Evolutionary conservation across 2,113 vertebrate species (phyloP).

Genomic region (Pomatorhinus ruficollis): DNA sequence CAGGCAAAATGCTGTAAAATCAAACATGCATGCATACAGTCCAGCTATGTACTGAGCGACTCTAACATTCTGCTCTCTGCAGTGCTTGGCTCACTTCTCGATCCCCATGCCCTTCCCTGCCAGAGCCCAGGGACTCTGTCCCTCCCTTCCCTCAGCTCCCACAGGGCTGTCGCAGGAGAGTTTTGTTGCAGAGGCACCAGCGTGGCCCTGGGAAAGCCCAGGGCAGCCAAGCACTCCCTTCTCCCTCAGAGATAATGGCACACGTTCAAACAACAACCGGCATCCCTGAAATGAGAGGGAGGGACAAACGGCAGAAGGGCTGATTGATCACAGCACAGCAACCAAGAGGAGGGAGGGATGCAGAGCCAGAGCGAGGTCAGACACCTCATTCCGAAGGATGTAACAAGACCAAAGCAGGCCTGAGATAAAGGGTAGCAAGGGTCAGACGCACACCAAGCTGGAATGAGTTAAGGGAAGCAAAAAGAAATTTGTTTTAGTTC

Average conservation of each 20-base stretch:
- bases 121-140: background rate
- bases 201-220: background rate
- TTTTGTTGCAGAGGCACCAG: background rate
- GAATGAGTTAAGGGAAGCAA: background rate
- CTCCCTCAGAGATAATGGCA: background rate
- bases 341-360: background rate
- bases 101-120: background rate
- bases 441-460: background rate
- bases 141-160: background rate
- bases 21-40: background rate
- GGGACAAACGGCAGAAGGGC: conserved; percentile 15
- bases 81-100: background rate
- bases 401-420: background rate
- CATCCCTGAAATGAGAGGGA: background rate
- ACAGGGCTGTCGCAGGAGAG: background rate
- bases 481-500: background rate
- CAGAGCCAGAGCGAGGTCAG: background rate
- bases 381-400: background rate
- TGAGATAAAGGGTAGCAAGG: background rate
- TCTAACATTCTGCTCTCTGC: background rate
- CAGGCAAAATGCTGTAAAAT: background rate
- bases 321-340: background rate
- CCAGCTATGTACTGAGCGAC: background rate
- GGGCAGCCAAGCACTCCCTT: background rate
- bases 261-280: conserved; percentile 34